Evolutionary conservation across 1,140 invertebrate genomes (phyloP), one percentile per base, ranked within the genome.

Genomic region (Macrocentrus cingulum): DNA sequence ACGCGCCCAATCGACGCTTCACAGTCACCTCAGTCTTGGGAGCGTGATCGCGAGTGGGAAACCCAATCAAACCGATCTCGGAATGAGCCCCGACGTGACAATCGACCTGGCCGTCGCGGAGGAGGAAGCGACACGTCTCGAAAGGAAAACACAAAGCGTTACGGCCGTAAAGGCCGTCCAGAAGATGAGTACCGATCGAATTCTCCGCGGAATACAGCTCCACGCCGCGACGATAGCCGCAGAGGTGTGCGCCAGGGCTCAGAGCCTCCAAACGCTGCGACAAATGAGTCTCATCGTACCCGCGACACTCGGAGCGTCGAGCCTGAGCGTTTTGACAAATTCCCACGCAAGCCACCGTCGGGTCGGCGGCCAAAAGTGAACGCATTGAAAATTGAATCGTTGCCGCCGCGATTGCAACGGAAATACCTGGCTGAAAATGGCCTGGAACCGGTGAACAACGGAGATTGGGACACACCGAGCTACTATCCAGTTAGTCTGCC

Each of bases 271-370:
- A 73, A 68, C 64, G 65, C 60, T 62, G 64, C 57, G 74, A 72
- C 25, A 70, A 75, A 72, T 49, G 75, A 74, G 60, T 66, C 69
- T 42, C 75, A 78, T 68, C 72, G 80, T 36, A 75, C 69, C 18
- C 68, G 83, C 56, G 83, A 84, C 60, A 81, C 82, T 46, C 72
- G 82, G 36, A 84, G 82, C 61, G 76, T 83, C 2, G 83, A 84
- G 66, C 81, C 82, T 2, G 56, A 64, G 13, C 67, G 70, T n/a
- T 68, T 72, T 59, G 77, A 81, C 25, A 83, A 83, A 62, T 74
- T 77, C 63, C 79, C 77, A 60, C 70, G 78, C 13, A 84, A 84
- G 63, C 83, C 84, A 52, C 81, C 83, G 1, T 80, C 80, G n/a
- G 83, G 83, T 6, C 73, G 82, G 53, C 61, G 76, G 18, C 53